Conservation (phyloP, 1,140 invertebrate genomes). For the Dinothrombium tinctorium region DNA sequence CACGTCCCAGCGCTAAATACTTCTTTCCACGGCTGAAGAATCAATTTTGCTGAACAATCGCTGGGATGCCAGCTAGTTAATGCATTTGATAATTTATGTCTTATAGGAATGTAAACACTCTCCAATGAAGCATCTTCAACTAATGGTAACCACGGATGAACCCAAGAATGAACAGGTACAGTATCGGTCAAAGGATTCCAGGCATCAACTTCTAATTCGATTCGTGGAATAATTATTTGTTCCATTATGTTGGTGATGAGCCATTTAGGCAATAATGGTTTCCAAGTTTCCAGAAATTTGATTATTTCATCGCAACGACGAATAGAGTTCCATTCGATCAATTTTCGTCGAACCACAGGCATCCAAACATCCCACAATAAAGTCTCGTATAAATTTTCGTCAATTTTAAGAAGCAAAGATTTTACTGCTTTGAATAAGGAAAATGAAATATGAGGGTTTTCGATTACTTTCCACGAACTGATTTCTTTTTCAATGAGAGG, state of each 20-base stretch:
- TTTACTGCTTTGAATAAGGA: constrained; percentile 47
- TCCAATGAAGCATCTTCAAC: constrained; percentile 44
- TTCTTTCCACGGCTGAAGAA: constrained; percentile 70
- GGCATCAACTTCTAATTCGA: constrained; percentile 50
- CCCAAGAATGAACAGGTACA: constrained; percentile 82
- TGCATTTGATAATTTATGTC: constrained; percentile 67
- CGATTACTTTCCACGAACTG: constrained; percentile 44
- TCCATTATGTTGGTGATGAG: constrained; percentile 56
- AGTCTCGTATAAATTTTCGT: constrained; percentile 18
- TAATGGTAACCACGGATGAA: constrained; percentile 75
- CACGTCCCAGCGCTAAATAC: constrained; percentile 59
- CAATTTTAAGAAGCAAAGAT: constrained; percentile 27
- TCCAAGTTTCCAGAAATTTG: constrained; percentile 54
- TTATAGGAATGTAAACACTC: constrained; percentile 68
- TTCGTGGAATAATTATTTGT: constrained; percentile 47
- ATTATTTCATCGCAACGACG: constrained; percentile 43
- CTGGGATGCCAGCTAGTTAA: constrained; percentile 73
- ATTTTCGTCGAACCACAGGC: constrained; percentile 35
- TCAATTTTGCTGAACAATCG: constrained; percentile 67
- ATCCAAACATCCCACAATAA: constrained; percentile 75
- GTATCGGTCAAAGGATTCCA: constrained; percentile 89
- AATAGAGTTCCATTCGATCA: background rate
- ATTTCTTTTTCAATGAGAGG: constrained; percentile 38
- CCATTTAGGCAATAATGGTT: constrained; percentile 50
- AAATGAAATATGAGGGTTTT: constrained; percentile 31